Conservation (phyloP, 2,113 vertebrate species). For the Bubalus kerabau region DNA sequence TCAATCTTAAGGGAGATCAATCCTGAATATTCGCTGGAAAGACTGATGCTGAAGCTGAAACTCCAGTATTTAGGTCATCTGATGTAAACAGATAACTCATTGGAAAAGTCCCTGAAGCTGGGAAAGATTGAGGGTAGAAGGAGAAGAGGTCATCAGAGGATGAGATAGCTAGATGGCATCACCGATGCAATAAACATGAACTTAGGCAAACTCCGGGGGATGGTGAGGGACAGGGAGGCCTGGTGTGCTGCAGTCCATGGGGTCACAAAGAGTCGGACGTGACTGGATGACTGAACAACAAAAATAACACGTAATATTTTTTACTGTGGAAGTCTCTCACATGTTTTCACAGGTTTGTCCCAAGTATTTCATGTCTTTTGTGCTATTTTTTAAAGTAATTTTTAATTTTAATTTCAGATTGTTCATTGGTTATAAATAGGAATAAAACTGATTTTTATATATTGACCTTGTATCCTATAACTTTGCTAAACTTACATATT, state of each 20-base stretch:
- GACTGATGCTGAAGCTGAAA: neutral
- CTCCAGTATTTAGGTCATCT: neutral
- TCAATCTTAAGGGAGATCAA: neutral
- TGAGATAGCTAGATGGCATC: neutral
- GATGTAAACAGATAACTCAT: neutral
- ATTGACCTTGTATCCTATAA: neutral
- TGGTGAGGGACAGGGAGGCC: neutral
- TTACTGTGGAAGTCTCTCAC: neutral
- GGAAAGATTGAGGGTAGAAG: neutral
- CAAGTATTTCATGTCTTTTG: neutral
- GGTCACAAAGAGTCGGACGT: neutral
- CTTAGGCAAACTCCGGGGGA: neutral
- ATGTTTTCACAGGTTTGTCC: neutral
- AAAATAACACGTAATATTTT: neutral
- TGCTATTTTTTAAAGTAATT: neutral
- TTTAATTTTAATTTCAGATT: neutral
- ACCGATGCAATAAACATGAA: neutral
- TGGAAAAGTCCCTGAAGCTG: neutral
- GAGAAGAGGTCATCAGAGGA: neutral
- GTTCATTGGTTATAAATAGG: neutral
- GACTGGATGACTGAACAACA: neutral
- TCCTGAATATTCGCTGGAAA: neutral
- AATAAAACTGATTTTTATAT: neutral
- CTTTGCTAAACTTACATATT: neutral
- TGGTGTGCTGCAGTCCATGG: neutral